Percentiles rank a stretch among this genome's conserved stretches.
Evolutionary conservation across 2,888 invertebrate species (phyloP).

Genomic region (Tipula vernalis): DNA sequence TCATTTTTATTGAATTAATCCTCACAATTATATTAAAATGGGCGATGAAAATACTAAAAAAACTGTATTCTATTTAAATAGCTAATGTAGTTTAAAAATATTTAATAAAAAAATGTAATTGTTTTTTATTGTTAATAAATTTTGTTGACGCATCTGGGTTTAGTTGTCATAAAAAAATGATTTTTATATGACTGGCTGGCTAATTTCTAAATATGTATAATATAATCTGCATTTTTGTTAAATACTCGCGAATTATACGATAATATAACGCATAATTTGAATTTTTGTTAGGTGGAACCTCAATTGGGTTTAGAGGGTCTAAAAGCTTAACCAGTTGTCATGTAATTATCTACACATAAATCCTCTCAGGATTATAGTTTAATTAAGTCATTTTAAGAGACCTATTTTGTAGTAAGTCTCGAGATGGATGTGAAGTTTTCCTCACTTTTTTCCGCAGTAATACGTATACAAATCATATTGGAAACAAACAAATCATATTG

Average conservation of each 20-base stretch:
- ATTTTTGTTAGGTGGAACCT: not conserved
- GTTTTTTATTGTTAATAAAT: not conserved
- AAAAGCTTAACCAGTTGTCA: no score
- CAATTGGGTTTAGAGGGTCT: no score
- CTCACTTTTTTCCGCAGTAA: no score
- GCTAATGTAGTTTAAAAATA: not conserved
- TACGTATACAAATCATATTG: no score
- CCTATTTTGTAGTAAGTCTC: no score
- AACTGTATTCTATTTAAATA: not conserved
- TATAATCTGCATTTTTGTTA: no score
- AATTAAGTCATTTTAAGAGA: no score
- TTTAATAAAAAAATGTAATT: not conserved
- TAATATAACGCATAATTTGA: not conserved
- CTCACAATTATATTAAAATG: not conserved
- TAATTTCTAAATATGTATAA: not conserved
- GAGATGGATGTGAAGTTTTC: no score
- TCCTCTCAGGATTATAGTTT: no score
- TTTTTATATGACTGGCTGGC: not conserved
- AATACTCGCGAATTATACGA: no score
- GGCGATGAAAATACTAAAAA: not conserved
- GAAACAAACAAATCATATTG: no score
- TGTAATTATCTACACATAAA: no score
- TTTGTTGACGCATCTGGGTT: not conserved
- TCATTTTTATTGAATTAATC: not conserved
- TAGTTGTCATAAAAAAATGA: not conserved